Evolutionary conservation across 2,888 invertebrate genomes (phyloP).

Genomic region (Agrochola lychnidis): DNA sequence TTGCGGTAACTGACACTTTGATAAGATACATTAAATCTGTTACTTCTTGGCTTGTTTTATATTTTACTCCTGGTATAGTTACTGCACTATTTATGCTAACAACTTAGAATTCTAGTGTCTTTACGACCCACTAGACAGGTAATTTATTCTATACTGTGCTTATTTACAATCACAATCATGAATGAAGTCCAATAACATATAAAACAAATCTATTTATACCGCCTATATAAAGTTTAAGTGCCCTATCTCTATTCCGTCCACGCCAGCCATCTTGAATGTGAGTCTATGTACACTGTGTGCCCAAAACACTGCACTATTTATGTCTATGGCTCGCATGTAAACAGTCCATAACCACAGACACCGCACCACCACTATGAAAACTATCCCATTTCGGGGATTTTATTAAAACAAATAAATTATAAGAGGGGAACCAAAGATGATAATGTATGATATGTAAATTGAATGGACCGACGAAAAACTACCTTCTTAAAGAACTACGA

Average conservation of each 20-base stretch:
- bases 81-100: neutral
- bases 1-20: neutral
- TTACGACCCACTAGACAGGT: neutral
- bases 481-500: conserved; percentile 63
- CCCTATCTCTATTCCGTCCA: conserved; percentile 52
- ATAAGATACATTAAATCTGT: neutral
- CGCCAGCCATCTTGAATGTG: conserved; percentile 56
- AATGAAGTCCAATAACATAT: neutral
- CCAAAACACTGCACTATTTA: conserved; percentile 66
- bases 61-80: neutral
- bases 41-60: neutral
- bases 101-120: neutral
- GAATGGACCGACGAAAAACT: conserved; percentile 71
- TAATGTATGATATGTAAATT: conserved; percentile 77
- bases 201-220: neutral
- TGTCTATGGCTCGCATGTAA: conserved; percentile 83
- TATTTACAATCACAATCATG: neutral
- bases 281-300: conserved; percentile 45
- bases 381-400: conserved; percentile 83
- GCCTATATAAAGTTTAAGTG: conserved; percentile 24
- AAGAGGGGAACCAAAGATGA: conserved; percentile 72
- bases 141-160: neutral
- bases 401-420: conserved; percentile 82
- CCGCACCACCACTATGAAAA: conserved; percentile 83
- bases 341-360: conserved; percentile 85